Evolutionary conservation across 2,113 vertebrate genomes (phyloP).

Genomic region (Morone saxatilis): DNA sequence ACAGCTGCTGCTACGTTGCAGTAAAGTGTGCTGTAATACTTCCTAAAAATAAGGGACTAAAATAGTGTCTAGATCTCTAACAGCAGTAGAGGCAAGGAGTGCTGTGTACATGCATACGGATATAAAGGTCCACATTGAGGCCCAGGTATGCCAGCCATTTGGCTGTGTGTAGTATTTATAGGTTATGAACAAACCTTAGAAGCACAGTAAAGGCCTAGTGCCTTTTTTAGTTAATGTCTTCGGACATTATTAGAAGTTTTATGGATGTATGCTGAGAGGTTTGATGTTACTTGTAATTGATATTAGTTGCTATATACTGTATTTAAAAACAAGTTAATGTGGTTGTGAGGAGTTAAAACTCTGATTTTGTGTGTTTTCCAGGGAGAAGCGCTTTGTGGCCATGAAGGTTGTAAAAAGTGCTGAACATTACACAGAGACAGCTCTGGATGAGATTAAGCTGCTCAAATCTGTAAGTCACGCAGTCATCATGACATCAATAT

Average conservation of each 20-base stretch:
- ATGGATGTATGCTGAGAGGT: too few relatives aligned
- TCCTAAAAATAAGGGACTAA: background rate
- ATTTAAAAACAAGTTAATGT: background rate
- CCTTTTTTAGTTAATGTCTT: too few relatives aligned
- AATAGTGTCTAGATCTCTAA: background rate
- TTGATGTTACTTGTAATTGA: too few relatives aligned
- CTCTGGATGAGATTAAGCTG: constrained; percentile 96
- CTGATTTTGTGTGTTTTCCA: constrained; percentile 63
- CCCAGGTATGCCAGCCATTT: background rate
- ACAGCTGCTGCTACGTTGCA: background rate
- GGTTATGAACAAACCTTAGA: too few relatives aligned
- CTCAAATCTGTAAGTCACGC: constrained; percentile 90
- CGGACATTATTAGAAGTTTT: too few relatives aligned
- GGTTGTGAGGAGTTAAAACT: background rate
- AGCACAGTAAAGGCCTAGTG: too few relatives aligned
- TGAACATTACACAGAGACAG: constrained; percentile 98
- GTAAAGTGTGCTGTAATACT: background rate
- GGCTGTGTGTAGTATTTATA: background rate
- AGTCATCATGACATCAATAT: background rate
- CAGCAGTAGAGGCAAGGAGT: background rate
- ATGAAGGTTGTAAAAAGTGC: constrained; percentile 99
- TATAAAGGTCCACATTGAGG: background rate
- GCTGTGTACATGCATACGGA: background rate
- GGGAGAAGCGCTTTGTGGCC: constrained; percentile 94
- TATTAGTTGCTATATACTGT: too few relatives aligned